Evolutionary conservation across 2,113 vertebrate genomes (phyloP).

Genomic region (Triplophysa rosa): DNA sequence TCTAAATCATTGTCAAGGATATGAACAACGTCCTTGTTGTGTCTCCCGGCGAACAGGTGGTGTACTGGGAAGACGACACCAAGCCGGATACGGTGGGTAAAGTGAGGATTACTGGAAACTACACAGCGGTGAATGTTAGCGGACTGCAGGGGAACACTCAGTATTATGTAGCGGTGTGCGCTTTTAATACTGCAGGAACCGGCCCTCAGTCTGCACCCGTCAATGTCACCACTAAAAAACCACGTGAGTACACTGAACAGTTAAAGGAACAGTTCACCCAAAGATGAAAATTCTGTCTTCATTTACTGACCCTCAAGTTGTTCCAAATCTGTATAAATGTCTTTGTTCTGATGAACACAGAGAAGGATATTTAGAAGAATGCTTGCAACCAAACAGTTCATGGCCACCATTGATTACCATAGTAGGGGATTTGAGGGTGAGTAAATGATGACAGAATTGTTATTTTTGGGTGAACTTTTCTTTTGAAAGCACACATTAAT

Average conservation of each 20-base stretch:
- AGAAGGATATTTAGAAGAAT: too few relatives aligned
- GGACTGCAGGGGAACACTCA: slow-evolving; percentile 83
- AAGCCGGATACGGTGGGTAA: slow-evolving; percentile 85
- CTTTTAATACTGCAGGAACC: slow-evolving; percentile 88
- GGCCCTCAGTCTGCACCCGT: slow-evolving; percentile 86
- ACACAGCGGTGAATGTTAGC: slow-evolving; percentile 80
- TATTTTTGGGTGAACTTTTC: too few relatives aligned
- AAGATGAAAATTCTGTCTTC: too few relatives aligned
- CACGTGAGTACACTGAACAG: slow-evolving; percentile 77
- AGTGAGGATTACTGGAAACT: slow-evolving; percentile 83
- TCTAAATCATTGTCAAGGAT: slow-evolving; percentile 15
- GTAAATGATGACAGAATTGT: too few relatives aligned
- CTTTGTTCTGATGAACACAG: too few relatives aligned
- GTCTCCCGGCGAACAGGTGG: slow-evolving; percentile 72
- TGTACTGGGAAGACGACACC: slow-evolving; percentile 88
- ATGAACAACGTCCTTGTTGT: slow-evolving; percentile 34
- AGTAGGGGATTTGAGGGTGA: too few relatives aligned
- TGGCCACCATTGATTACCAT: too few relatives aligned
- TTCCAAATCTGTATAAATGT: too few relatives aligned
- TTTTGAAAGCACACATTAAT: too few relatives aligned
- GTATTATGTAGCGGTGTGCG: slow-evolving; percentile 85
- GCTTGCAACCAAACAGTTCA: too few relatives aligned
- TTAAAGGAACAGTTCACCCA: neutral
- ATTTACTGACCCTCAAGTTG: too few relatives aligned
- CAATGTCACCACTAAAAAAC: slow-evolving; percentile 91